Evolutionary conservation across 1,140 invertebrate genomes (phyloP), one percentile per base, ranked within the genome.

Genomic region (Drosophila parabipectinata): DNA sequence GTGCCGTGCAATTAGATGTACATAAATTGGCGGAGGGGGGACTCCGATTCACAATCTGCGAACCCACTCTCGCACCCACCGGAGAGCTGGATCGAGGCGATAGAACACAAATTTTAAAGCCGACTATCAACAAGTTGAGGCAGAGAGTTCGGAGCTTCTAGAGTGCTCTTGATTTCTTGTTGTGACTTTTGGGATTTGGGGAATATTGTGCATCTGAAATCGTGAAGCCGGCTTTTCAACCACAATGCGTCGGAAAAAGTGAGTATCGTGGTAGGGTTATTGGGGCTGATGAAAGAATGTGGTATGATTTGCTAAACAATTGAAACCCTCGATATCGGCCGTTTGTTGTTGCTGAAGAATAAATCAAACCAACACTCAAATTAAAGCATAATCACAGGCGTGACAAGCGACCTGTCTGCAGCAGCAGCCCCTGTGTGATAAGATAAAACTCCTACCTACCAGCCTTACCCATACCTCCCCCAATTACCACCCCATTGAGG

Each of bases 381-480:
- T 90, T 85, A 85, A 77, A 76, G 78, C 81, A 90, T 90, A 90
- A 90, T 90, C 89, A 85, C 63, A 77, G 71, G 84, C 84, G 84
- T 88, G 84, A 88, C 84, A 88, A 66, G 80, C 69, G 68, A 24
- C 72, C 72, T 89, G 84, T 83, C 79, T 72, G 60, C 57, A 57
- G 53, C 66, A 21, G 44, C 48, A 34, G 24, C 53, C 59, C 30
- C 51, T 15, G 9, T 26, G 1, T 1, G 84, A 88, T 89, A 68
- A 90, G 83, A 88, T 89, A 81, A 50, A 21, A 15, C 14, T 54
- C 50, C 54, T 53, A 45, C 47, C 59, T 14, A 18, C 41, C 18
- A 47, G 21, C 44, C 44, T 9, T 47, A 10, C 44, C 18, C 44
- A 44, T 7, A 12, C 54, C 26, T 41, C 24, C n/a, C 37, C 24